These are phyloP conservation scores for Echinops telfairi DNA, from an alignment of 2,113 vertebrate genomes.

Conservation along the genomic window DNA sequence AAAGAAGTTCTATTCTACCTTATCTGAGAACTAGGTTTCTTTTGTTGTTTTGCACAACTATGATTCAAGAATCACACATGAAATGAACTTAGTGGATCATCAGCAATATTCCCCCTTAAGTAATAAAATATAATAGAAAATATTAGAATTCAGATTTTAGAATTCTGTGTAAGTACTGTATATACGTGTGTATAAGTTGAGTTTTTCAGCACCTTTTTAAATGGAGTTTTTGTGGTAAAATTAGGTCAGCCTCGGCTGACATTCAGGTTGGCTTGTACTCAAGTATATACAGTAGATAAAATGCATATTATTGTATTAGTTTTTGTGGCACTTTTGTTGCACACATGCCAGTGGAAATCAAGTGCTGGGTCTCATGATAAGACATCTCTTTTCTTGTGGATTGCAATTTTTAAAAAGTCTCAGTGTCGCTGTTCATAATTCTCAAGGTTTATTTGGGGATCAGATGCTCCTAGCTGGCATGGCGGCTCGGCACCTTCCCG, in stretches of 20 bases:
- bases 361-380: background rate
- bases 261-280: too few species aligned
- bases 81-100: background rate
- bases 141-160: background rate
- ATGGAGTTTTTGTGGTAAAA: too few species aligned
- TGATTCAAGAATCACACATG: background rate
- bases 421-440: background rate
- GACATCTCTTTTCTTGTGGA: conserved; percentile 25
- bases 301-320: background rate
- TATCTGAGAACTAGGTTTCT: too few species aligned
- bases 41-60: background rate
- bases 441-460: background rate
- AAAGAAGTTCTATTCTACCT: too few species aligned
- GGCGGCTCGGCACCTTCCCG: background rate
- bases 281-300: background rate
- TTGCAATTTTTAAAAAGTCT: background rate
- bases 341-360: background rate
- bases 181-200: too few species aligned
- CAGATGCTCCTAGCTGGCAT: background rate
- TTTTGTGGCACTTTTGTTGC: conserved; percentile 6
- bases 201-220: too few species aligned
- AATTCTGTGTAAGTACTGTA: too few species aligned
- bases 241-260: too few species aligned
- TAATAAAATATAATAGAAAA: background rate
- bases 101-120: background rate